phyloP scores from a whole-genome alignment of 92 coral and sea anemone genomes.

The Zoanthus sociatus region DNA sequence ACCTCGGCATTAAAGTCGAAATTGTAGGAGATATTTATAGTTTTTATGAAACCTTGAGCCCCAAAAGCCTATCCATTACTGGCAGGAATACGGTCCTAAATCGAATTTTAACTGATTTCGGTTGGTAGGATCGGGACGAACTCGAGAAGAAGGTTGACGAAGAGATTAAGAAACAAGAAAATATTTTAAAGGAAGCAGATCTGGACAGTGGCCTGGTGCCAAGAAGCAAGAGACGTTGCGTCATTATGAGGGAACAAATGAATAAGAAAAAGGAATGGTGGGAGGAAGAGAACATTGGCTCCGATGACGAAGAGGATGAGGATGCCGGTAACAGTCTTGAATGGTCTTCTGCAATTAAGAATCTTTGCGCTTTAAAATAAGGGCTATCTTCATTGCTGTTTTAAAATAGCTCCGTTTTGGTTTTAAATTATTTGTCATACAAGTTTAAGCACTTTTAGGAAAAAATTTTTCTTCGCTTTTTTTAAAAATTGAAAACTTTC shows the following conservation, averaged over 20 bases:
- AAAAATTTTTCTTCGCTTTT: too few species aligned
- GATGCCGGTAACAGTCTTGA: slow-evolving; percentile 61
- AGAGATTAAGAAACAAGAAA: slow-evolving; percentile 73
- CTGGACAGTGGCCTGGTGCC: slow-evolving; percentile 66
- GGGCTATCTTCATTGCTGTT: too few species aligned
- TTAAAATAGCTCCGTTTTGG: too few species aligned
- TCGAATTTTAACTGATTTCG: background rate
- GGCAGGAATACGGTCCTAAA: background rate
- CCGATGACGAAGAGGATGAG: slow-evolving; percentile 86
- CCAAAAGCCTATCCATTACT: background rate
- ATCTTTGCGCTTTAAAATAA: too few species aligned
- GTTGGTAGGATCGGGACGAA: slow-evolving; percentile 67
- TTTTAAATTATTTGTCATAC: too few species aligned
- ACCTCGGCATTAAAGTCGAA: background rate
- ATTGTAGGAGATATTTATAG: background rate
- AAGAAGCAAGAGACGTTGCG: slow-evolving; percentile 92
- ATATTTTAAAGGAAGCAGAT: slow-evolving; percentile 65
- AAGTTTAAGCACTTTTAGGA: too few species aligned
- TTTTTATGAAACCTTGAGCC: background rate
- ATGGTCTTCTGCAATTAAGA: too few species aligned
- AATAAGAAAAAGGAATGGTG: slow-evolving; percentile 95
- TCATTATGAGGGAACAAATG: slow-evolving; percentile 91
- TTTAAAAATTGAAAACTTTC: too few species aligned
- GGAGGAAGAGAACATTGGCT: slow-evolving; percentile 98
- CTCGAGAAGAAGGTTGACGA: slow-evolving; percentile 75